Conservation (phyloP, 2,797 vertebrate genomes). For the Manis javanica region DNA sequence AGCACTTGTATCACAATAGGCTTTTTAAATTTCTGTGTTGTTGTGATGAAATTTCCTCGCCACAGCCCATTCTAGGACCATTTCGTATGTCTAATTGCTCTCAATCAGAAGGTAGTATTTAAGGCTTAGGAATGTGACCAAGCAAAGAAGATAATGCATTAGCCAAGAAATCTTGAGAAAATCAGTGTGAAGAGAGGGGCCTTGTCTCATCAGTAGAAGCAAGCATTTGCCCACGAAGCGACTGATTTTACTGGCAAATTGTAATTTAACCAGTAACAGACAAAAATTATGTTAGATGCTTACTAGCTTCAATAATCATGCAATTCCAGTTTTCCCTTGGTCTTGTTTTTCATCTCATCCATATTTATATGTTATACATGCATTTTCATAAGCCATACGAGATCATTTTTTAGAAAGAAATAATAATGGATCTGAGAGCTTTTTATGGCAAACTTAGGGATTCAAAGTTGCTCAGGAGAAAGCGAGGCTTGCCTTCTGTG, state of each 20-base stretch:
- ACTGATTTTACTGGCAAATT: background rate
- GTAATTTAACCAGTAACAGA: background rate
- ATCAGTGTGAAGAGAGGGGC: background rate
- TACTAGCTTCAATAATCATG: background rate
- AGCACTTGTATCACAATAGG: background rate
- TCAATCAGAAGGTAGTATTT: background rate
- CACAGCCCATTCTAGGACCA: background rate
- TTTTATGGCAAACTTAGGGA: background rate
- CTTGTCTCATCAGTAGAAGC: background rate
- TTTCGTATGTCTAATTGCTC: background rate
- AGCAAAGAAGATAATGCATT: background rate
- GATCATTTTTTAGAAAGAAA: background rate
- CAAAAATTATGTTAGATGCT: background rate
- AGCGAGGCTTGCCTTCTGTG: background rate
- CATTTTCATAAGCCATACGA: background rate
- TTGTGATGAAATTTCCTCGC: background rate
- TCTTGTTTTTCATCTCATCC: background rate
- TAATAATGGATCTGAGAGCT: background rate
- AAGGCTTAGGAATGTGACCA: background rate
- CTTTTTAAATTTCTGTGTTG: background rate
- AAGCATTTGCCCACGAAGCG: background rate
- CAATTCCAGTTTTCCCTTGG: background rate
- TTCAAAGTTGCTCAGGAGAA: background rate
- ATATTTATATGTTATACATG: background rate
- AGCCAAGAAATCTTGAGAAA: slow-evolving; percentile 24